These are phyloP conservation scores for Oegoconia quadripuncta DNA, from an alignment of 2,888 invertebrate species.

Conservation along the genomic window DNA sequence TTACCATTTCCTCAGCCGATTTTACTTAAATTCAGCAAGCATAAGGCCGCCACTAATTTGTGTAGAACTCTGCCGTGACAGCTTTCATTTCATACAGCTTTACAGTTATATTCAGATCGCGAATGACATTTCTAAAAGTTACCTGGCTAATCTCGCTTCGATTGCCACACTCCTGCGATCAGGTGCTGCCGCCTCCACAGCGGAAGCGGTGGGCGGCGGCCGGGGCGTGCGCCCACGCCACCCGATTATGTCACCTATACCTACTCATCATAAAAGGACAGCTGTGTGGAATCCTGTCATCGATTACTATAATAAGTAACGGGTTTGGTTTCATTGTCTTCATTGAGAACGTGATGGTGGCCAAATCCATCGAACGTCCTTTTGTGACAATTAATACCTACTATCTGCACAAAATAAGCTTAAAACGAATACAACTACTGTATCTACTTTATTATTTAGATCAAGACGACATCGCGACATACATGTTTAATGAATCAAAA, in stretches of 20 bases:
- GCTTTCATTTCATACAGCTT: too few relatives aligned
- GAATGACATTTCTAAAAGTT: conserved; percentile 1
- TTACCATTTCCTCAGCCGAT: too few relatives aligned
- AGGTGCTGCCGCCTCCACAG: conserved; percentile 67
- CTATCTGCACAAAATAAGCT: too few relatives aligned
- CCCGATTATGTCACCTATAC: conserved; percentile 67
- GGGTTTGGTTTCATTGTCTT: conserved; percentile 10
- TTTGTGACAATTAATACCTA: too few relatives aligned
- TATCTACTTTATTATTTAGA: neutral
- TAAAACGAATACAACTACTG: too few relatives aligned
- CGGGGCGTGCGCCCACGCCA: conserved; percentile 59
- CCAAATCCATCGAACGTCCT: too few relatives aligned
- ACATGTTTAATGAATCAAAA: conserved; percentile 27
- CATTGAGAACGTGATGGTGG: conserved; percentile 5
- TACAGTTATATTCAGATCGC: too few relatives aligned
- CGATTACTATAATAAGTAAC: conserved; percentile 29
- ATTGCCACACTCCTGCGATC: conserved; percentile 59
- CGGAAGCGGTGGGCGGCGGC: conserved; percentile 73
- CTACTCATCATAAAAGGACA: conserved; percentile 63
- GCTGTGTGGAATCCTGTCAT: conserved; percentile 42
- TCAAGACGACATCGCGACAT: too few relatives aligned
- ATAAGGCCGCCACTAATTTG: too few relatives aligned
- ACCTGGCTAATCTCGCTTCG: conserved; percentile 23
- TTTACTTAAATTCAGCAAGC: too few relatives aligned
- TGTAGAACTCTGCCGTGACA: too few relatives aligned